Evolutionary conservation across 2,888 invertebrate species (phyloP).

Genomic region (Eueremaeus valkanovi): DNA sequence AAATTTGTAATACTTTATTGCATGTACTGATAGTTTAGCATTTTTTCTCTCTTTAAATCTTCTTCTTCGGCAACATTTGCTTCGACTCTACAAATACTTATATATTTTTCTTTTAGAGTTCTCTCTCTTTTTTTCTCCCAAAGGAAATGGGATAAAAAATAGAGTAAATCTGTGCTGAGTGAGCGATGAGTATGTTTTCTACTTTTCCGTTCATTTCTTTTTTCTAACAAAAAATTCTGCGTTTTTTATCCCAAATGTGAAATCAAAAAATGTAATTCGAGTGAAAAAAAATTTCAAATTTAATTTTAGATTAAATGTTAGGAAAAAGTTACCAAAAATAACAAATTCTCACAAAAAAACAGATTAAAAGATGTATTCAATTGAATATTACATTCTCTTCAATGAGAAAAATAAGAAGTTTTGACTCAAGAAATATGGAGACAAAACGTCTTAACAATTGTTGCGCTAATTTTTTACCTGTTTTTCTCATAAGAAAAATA

Average conservation of each 20-base stretch:
- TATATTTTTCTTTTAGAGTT: slow-evolving; percentile 6
- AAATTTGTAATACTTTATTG: neutral
- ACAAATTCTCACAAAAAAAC: neutral
- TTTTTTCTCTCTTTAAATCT: neutral
- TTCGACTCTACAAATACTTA: neutral
- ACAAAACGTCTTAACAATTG: too few relatives aligned
- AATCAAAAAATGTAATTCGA: neutral
- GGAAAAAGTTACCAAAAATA: neutral
- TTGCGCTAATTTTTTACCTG: neutral
- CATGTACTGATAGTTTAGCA: neutral
- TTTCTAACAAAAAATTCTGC: neutral
- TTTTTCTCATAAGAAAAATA: slow-evolving; percentile 13
- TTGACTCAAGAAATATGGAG: neutral
- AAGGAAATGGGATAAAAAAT: slow-evolving; percentile 35
- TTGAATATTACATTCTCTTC: neutral
- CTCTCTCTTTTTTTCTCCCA: too few relatives aligned
- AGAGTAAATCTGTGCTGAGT: slow-evolving; percentile 17
- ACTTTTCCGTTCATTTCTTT: neutral
- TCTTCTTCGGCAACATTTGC: neutral
- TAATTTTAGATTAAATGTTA: too few relatives aligned
- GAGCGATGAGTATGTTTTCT: slow-evolving; percentile 15
- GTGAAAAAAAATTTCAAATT: too few relatives aligned
- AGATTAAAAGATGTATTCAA: too few relatives aligned
- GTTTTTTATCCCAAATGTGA: neutral
- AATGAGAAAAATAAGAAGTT: neutral